Percentiles rank a stretch among this genome's conserved stretches.
phyloP scores from a whole-genome alignment of 1,140 invertebrate genomes.

The Homalodisca vitripennis region DNA sequence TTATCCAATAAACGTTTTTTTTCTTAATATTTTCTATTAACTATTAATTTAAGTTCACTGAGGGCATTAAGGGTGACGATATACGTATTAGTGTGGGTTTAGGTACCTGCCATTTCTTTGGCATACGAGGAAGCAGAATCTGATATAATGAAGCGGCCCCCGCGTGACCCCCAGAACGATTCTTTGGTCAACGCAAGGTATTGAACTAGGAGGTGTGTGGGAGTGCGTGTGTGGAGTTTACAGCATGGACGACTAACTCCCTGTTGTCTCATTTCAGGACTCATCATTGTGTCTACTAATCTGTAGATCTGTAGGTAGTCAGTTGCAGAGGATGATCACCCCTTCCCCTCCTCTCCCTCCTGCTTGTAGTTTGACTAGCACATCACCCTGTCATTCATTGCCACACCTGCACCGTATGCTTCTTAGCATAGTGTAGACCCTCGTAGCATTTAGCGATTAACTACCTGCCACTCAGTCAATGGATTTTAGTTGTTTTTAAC shows the following conservation, averaged over 20 bases:
- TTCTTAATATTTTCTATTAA: too few relatives aligned
- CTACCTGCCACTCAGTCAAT: conserved; percentile 17
- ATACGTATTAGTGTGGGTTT: too few relatives aligned
- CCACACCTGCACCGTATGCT: conserved; percentile 36
- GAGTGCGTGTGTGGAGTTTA: conserved; percentile 11
- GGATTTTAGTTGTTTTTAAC: conserved; percentile 5
- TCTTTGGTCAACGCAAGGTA: conserved; percentile 72
- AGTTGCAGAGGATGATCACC: too few relatives aligned
- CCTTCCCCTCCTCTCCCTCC: conserved; percentile 1
- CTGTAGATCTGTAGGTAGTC: too few relatives aligned
- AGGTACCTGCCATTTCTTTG: conserved; percentile 71
- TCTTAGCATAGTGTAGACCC: conserved; percentile 6
- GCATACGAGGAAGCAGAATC: conserved; percentile 80
- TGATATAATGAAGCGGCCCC: conserved; percentile 78
- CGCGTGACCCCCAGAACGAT: conserved; percentile 63
- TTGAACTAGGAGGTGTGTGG: conserved; percentile 29
- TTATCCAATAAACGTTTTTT: too few relatives aligned
- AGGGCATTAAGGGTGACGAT: too few relatives aligned
- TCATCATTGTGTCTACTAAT: background rate
- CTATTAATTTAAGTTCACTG: too few relatives aligned
- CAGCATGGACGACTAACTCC: conserved; percentile 24
- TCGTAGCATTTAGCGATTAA: conserved; percentile 2
- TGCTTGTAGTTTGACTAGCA: conserved; percentile 18
- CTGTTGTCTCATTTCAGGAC: background rate
- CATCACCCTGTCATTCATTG: conserved; percentile 23